A percentile compares a stretch with the other conserved stretches of the same genome.
Evolutionary conservation across 2,888 invertebrate species (phyloP).

Genomic region (Autographa pulchrina): DNA sequence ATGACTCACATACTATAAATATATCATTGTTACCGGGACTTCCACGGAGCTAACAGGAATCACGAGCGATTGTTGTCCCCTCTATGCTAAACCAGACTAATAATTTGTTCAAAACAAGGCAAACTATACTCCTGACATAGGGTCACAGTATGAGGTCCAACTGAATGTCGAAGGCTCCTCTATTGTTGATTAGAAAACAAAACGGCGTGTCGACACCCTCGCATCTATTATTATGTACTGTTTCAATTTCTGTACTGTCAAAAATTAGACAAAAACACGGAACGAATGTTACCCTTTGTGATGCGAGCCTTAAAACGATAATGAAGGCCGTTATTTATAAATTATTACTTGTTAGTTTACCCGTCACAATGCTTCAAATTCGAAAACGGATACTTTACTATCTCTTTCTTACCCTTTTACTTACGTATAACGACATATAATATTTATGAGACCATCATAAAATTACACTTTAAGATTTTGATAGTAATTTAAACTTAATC

Average conservation of each 20-base stretch:
- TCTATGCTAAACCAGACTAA: conserved; percentile 88
- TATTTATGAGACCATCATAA: neutral
- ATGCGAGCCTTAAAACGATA: conserved; percentile 72
- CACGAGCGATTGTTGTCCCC: conserved; percentile 81
- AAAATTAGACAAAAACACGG: conserved; percentile 80
- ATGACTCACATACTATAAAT: conserved; percentile 86
- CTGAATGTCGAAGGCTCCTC: conserved; percentile 65
- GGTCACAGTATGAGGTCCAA: conserved; percentile 85
- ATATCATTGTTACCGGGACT: conserved; percentile 81
- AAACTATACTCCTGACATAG: conserved; percentile 75
- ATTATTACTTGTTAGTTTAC: conserved; percentile 66
- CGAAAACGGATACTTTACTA: conserved; percentile 18
- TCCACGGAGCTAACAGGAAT: conserved; percentile 82
- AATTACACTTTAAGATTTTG: neutral
- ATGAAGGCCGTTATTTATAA: conserved; percentile 84
- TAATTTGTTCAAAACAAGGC: conserved; percentile 87
- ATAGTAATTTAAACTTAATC: neutral
- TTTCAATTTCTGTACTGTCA: conserved; percentile 79
- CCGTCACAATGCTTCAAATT: conserved; percentile 35
- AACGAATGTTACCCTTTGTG: conserved; percentile 79
- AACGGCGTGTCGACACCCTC: conserved; percentile 87
- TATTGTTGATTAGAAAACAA: conserved; percentile 86
- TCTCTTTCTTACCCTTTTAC: neutral
- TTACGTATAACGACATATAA: neutral
- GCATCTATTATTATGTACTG: conserved; percentile 81